Evolutionary conservation across 2,888 invertebrate genomes (phyloP).

Genomic region (Aspidapion aeneum): DNA sequence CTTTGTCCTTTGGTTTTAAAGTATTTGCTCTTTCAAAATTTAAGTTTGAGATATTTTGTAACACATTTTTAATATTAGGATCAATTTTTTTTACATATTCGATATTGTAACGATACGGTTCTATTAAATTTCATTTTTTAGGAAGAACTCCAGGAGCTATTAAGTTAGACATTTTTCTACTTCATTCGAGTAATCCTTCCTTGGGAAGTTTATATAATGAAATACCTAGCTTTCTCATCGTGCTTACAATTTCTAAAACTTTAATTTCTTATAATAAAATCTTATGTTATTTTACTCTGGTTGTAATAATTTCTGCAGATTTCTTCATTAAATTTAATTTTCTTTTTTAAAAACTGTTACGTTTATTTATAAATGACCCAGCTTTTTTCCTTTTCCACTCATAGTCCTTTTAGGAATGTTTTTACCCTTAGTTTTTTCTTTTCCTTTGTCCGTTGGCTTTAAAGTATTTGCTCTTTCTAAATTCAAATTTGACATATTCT

Average conservation of each 20-base stretch:
- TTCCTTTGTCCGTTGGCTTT: slow-evolving; percentile 9
- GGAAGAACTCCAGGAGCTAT: slow-evolving; percentile 57
- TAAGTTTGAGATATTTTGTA: slow-evolving; percentile 5
- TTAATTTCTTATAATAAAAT: no score
- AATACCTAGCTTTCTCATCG: no score
- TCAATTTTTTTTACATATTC: slow-evolving; percentile 33
- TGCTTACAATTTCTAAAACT: no score
- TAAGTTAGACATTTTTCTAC: no score
- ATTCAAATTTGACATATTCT: slow-evolving; percentile 9
- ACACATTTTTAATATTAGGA: slow-evolving; percentile 29
- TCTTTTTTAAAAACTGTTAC: no score
- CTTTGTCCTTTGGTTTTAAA: slow-evolving; percentile 9
- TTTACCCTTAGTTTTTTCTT: slow-evolving; percentile 19
- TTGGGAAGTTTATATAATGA: no score
- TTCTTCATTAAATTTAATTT: no score
- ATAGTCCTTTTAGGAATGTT: slow-evolving; percentile 12
- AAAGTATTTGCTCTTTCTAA: slow-evolving; percentile 7
- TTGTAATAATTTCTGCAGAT: no score
- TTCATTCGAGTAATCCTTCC: no score
- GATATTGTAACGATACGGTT: slow-evolving; percentile 20
- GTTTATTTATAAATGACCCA: no score
- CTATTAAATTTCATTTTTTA: slow-evolving; percentile 30
- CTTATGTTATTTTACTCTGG: no score
- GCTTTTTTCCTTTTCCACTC: slow-evolving; percentile 19
- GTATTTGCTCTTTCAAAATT: slow-evolving; percentile 9